Conservation (phyloP, 2,888 invertebrate species). For the Thalpophila matura region DNA sequence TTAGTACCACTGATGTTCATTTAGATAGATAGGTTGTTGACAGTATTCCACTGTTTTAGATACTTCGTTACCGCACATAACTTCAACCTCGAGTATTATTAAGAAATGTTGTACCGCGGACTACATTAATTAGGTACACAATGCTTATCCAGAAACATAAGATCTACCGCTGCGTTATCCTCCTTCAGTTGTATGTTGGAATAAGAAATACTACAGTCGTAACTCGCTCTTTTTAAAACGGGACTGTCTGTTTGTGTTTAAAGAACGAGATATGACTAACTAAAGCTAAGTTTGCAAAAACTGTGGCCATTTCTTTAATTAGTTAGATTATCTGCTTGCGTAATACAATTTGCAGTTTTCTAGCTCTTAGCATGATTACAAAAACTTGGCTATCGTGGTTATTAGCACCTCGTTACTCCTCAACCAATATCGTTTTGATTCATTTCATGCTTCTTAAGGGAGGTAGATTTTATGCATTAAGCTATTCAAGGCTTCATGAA, state of each 20-base stretch:
- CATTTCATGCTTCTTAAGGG: slow-evolving; percentile 50
- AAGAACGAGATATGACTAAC: slow-evolving; percentile 41
- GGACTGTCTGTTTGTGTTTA: slow-evolving; percentile 31
- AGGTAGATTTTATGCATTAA: slow-evolving; percentile 45
- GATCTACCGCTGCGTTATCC: background rate
- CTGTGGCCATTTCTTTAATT: slow-evolving; percentile 47
- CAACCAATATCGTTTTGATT: slow-evolving; percentile 41
- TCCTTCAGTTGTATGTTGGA: slow-evolving; percentile 14
- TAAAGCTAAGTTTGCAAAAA: slow-evolving; percentile 25
- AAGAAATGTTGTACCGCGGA: background rate
- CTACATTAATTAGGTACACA: slow-evolving; percentile 15
- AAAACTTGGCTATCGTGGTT: slow-evolving; percentile 63
- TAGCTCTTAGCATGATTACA: slow-evolving; percentile 70
- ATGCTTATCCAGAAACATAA: slow-evolving; percentile 6
- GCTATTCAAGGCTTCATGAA: slow-evolving; percentile 16
- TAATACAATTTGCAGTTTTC: slow-evolving; percentile 65
- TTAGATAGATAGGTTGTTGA: slow-evolving; percentile 4
- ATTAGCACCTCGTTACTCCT: slow-evolving; percentile 54
- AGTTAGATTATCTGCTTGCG: slow-evolving; percentile 61
- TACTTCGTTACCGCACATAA: background rate
- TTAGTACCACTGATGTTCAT: no score
- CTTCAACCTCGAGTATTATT: background rate
- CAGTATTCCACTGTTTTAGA: background rate
- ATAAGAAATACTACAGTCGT: slow-evolving; percentile 17
- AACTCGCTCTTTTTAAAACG: background rate